Evolutionary conservation across 2,113 vertebrate genomes (phyloP), one percentile per base, ranked within the genome.

Genomic region (Nothobranchius furzeri): DNA sequence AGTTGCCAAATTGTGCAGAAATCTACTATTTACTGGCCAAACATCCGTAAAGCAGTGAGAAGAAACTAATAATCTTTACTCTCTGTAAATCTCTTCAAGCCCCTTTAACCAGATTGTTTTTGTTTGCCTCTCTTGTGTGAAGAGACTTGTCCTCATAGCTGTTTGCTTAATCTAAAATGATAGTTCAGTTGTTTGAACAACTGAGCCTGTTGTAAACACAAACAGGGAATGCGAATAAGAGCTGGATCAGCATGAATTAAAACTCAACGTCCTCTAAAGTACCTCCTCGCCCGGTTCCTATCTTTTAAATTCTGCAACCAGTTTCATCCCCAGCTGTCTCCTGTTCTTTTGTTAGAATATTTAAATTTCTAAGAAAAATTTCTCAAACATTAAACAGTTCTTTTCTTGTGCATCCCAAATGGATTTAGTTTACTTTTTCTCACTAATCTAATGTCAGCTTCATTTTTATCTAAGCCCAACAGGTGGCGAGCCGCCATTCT

Each of bases 111-210:
- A 40, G 37, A 40, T 8, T 36, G n/a, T 5, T 55, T 55, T 15
- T 36, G 35, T 15, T 55, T 10, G 3, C 12, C 3, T 12, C 11
- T 2, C 9, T 45, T 12, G 43, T 45, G 43, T 45, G 43, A 45
- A 45, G 43, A 45, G 9, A 12, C 9, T 45, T 12, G 1, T 45
- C 10, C 12, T 45, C 43, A 45, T 72, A 68, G 73, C 81, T 82
- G 46, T 60, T 61, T 36, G 75, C 63, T 59, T 69, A 70, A 59
- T 82, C 79, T 78, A 85, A 85, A 86, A 76, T 12, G 9, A 45
- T 45, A 45, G 13, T 45, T 45, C 43, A 12, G 43, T 42, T 8
- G 40, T 45, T 45, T 45, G 43, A 45, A 10, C 43, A 45, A 45
- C 43, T 45, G 10, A 45, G 43, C 11, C 12, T 45, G 43, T 3